Percentiles rank a stretch among this genome's conserved stretches.
phyloP scores from a whole-genome alignment of 2,888 invertebrate genomes.

The Cacoxenus indagator region DNA sequence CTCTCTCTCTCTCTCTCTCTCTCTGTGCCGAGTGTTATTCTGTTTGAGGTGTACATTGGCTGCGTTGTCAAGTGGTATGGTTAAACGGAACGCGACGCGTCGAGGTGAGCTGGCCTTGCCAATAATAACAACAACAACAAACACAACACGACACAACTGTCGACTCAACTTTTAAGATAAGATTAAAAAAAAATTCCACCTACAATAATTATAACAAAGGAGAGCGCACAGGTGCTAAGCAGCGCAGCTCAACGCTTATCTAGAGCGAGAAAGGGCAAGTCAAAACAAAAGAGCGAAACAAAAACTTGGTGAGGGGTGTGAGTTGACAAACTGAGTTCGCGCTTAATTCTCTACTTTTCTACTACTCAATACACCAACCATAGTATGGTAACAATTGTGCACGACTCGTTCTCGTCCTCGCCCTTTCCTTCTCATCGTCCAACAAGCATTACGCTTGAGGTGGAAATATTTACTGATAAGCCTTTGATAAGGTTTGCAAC shows the following conservation, averaged over 20 bases:
- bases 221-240: slow-evolving; percentile 1
- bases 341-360: too few species aligned
- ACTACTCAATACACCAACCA: too few species aligned
- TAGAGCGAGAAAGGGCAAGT: slow-evolving; percentile 14
- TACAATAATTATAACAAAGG: not conserved
- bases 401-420: too few species aligned
- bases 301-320: too few species aligned
- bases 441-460: slow-evolving; percentile 36
- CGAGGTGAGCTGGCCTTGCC: slow-evolving; percentile 17
- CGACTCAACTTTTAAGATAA: slow-evolving; percentile 65
- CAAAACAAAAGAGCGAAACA: slow-evolving; percentile 10
- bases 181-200: slow-evolving; percentile 51
- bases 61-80: slow-evolving; percentile 34
- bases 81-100: slow-evolving; percentile 35
- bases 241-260: slow-evolving; percentile 31
- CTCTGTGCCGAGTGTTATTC: too few species aligned
- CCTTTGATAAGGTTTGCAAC: slow-evolving; percentile 49
- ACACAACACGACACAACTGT: slow-evolving; percentile 41
- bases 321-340: too few species aligned
- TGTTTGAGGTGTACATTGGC: slow-evolving; percentile 51
- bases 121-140: slow-evolving; percentile 7
- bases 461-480: slow-evolving; percentile 63
- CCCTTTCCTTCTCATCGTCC: too few species aligned
- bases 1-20: too few species aligned
- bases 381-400: too few species aligned